Evolutionary conservation across 2,113 vertebrate genomes (phyloP).

Genomic region (Oreotragus oreotragus): DNA sequence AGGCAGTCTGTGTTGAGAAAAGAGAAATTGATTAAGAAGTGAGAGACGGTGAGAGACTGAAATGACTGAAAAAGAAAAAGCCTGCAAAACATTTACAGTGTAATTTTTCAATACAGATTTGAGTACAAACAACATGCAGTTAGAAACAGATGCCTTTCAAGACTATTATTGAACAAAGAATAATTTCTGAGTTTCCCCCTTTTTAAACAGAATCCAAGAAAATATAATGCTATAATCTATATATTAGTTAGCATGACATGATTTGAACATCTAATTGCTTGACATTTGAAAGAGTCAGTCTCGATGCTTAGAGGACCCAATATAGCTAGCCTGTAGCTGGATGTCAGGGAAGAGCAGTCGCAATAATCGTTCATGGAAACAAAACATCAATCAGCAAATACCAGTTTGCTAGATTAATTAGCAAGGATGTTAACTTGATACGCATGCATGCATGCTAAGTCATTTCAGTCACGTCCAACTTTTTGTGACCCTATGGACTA

Average conservation of each 20-base stretch:
- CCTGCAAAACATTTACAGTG: slow-evolving; percentile 44
- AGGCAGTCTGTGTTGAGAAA: slow-evolving; percentile 54
- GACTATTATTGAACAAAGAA: slow-evolving; percentile 39
- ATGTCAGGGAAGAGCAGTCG: not conserved
- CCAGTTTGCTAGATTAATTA: slow-evolving; percentile 11
- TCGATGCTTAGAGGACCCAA: not conserved
- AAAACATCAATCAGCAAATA: not conserved
- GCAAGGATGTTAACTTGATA: not conserved
- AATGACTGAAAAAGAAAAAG: slow-evolving; percentile 45
- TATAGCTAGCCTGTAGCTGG: not conserved
- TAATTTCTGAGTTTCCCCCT: slow-evolving; percentile 3
- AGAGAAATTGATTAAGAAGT: slow-evolving; percentile 69
- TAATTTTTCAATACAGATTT: slow-evolving; percentile 60
- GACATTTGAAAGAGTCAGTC: slow-evolving; percentile 12
- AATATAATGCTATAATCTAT: slow-evolving; percentile 14
- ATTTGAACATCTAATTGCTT: slow-evolving; percentile 24
- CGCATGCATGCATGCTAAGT: not conserved
- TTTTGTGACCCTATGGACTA: not conserved
- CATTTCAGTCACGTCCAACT: not conserved
- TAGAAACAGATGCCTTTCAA: slow-evolving; percentile 55
- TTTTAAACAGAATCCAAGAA: slow-evolving; percentile 31
- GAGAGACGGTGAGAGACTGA: slow-evolving; percentile 59
- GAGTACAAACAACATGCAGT: slow-evolving; percentile 31
- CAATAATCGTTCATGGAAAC: not conserved
- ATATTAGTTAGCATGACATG: not conserved